A percentile compares a stretch with the other conserved stretches of the same genome.
Evolutionary conservation across 2,888 invertebrate genomes (phyloP).

Genomic region (Apamea sordens): DNA sequence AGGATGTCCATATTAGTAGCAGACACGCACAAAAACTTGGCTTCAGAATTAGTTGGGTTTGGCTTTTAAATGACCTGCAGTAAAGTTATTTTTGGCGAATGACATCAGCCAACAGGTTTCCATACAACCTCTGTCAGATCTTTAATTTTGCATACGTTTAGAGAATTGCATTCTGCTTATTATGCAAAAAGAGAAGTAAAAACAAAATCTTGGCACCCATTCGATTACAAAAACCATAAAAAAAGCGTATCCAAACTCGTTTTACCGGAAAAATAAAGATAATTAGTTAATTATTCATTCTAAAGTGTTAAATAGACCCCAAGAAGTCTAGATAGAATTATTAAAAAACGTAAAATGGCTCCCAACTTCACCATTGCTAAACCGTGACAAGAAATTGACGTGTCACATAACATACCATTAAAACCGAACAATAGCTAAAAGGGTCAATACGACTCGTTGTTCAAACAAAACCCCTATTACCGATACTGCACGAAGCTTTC

Average conservation of each 20-base stretch:
- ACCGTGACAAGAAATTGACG: constrained; percentile 19
- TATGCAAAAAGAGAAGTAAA: constrained; percentile 15
- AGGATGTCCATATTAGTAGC: constrained; percentile 18
- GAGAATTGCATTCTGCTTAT: constrained; percentile 40
- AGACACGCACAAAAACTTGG: constrained; percentile 34
- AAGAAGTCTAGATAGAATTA: not conserved
- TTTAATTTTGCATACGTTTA: constrained; percentile 45
- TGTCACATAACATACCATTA: constrained; percentile 27
- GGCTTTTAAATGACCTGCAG: constrained; percentile 35
- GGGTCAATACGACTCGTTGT: constrained; percentile 42
- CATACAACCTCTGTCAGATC: constrained; percentile 40
- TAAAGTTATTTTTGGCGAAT: constrained; percentile 54
- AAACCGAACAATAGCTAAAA: constrained; percentile 46
- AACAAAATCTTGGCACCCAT: constrained; percentile 6
- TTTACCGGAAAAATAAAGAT: constrained; percentile 5
- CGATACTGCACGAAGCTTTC: constrained; percentile 64
- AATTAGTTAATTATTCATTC: not conserved
- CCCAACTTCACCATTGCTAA: not conserved
- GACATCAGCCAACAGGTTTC: constrained; percentile 61
- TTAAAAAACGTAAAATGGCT: not conserved
- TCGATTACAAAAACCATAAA: not conserved
- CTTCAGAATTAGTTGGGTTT: constrained; percentile 42
- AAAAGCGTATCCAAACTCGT: constrained; percentile 1
- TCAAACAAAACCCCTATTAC: constrained; percentile 58
- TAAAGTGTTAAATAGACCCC: not conserved